Percentiles rank a stretch among this genome's conserved stretches.
These are phyloP conservation scores for Dendrolimus punctatus DNA, from an alignment of 1,140 invertebrate genomes.

Conservation along the genomic window DNA sequence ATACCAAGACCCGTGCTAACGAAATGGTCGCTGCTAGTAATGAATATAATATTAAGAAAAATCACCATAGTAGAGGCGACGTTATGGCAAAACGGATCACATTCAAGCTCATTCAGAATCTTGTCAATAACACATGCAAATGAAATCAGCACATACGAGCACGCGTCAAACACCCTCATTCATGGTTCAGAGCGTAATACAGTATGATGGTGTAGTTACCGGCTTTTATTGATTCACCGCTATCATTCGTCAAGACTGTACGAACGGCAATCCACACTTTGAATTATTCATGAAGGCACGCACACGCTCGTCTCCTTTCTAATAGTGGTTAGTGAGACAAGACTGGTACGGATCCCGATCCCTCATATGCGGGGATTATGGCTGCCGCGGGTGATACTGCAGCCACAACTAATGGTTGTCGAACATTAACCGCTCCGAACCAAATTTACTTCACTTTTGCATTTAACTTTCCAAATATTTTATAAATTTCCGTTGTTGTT, in stretches of 20 bases:
- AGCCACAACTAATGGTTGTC: not conserved
- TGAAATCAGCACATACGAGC: too few relatives aligned
- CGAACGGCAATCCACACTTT: conserved; percentile 26
- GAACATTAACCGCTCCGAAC: not conserved
- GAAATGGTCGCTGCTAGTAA: too few relatives aligned
- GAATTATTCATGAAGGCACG: conserved; percentile 31
- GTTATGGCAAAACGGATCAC: too few relatives aligned
- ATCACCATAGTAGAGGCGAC: too few relatives aligned
- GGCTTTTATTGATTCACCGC: conserved; percentile 26
- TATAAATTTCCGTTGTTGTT: too few relatives aligned
- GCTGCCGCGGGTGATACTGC: conserved; percentile 1
- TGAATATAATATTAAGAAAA: too few relatives aligned
- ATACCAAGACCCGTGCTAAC: too few relatives aligned
- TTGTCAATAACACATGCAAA: too few relatives aligned
- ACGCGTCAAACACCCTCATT: not conserved
- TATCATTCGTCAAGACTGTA: conserved; percentile 30
- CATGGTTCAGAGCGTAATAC: conserved; percentile 11
- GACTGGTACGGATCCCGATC: conserved; percentile 11
- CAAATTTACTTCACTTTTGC: too few relatives aligned
- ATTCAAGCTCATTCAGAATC: too few relatives aligned
- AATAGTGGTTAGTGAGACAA: conserved; percentile 32
- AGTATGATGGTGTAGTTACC: conserved; percentile 19
- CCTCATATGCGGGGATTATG: conserved; percentile 19
- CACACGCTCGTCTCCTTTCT: conserved; percentile 22
- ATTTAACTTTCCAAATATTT: too few relatives aligned